Base-by-base conservation (phyloP, 2,797 vertebrate genomes). In the Sparidentex hasta region DNA sequence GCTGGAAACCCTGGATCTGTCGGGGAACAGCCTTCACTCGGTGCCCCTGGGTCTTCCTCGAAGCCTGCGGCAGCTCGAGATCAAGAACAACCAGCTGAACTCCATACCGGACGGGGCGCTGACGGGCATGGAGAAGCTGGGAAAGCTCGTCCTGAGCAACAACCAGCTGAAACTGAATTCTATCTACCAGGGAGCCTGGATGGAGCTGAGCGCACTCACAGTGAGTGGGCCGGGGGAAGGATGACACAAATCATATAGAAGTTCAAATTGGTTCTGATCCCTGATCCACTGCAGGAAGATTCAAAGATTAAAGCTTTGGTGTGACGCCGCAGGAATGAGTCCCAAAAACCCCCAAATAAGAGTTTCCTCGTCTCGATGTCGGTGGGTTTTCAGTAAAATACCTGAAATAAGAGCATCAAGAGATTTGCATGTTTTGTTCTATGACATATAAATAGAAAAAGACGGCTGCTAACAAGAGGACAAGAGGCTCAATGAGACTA, bases 81-180 rank as follows among this genome's bases (percentile, higher is more conserved):
- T 98, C 74, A 99, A 98, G 91, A 96, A 97, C 90, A 99, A 98
- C 0, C 96, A 96, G 84, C 95, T 99, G 74, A 95, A 47, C 3
- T 80, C 94, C 50, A 91, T 99, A 69, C 96, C 97, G 0, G 96
- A 96, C 0, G 95, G 96, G 7, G 92, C 97, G 0, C 94, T 99
- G 83, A 89, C 89, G 0, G 96, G 97, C 73, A 98, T 99, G 98
- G 90, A 92, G 74, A 97, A 97, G 72, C 95, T 99, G 41, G 95
- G 80, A 2, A 98, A 98, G 89, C 89, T 99, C 23, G 94, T 97
- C 91, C 90, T 99, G 76, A 96, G 96, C 18, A 89, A 96, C 78
- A 99, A 99, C 92, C 95, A 95, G 68, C 94, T 99, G 65, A 97
- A 96, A 82, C 87, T 97, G 68, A 96, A 95, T 81, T 98, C 97